Percentiles rank a stretch among this genome's conserved stretches.
Conservation (phyloP, 1,140 invertebrate genomes). For the Cylas formicarius region DNA sequence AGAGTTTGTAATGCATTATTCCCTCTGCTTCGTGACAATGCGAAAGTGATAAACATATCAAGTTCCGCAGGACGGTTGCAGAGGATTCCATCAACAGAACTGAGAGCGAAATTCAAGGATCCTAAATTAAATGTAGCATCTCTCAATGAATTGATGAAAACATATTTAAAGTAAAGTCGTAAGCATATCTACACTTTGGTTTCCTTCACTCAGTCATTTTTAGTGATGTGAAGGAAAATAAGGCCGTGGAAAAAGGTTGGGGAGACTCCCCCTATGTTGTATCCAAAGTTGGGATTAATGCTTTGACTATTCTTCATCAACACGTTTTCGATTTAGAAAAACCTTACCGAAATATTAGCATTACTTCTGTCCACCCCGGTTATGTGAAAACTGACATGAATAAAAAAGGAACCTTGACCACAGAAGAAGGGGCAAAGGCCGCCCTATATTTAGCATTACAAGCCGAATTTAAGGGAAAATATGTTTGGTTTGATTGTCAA, state of each 20-base stretch:
- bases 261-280: constrained; percentile 52
- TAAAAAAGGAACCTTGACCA: constrained; percentile 53
- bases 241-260: constrained; percentile 51
- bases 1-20: constrained; percentile 58
- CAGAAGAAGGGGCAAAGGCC: constrained; percentile 51
- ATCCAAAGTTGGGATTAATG: constrained; percentile 60
- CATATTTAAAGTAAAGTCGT: constrained; percentile 60
- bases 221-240: constrained; percentile 47
- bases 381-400: constrained; percentile 67
- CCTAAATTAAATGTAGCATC: constrained; percentile 49
- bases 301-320: constrained; percentile 56
- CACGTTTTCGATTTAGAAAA: constrained; percentile 45
- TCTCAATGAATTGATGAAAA: constrained; percentile 52
- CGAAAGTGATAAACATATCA: constrained; percentile 66
- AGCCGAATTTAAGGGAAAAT: constrained; percentile 41
- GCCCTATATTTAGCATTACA: constrained; percentile 41
- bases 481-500: constrained; percentile 40
- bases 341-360: constrained; percentile 48
- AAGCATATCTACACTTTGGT: no score
- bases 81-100: constrained; percentile 46
- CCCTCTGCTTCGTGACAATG: constrained; percentile 57
- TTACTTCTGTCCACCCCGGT: constrained; percentile 57
- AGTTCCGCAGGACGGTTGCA: constrained; percentile 56
- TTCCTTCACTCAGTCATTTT: no score
- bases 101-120: constrained; percentile 48